phyloP scores from a whole-genome alignment of 2,888 invertebrate species.

The Himalopsyche tibetana region DNA sequence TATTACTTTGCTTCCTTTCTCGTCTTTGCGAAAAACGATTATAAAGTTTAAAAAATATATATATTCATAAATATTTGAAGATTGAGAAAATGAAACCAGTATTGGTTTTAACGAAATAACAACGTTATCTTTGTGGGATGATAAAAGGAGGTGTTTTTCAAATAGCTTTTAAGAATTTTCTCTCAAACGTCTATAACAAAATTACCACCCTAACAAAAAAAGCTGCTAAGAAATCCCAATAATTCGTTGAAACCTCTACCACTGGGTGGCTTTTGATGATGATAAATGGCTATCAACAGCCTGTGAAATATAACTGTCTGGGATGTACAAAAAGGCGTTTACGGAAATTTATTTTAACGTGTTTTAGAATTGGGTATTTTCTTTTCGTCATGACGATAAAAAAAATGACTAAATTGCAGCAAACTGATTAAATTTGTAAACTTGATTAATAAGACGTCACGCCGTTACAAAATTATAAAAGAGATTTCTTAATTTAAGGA shows the following conservation, averaged over 20 bases:
- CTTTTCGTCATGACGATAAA: no score
- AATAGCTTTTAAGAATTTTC: neutral
- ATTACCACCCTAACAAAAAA: neutral
- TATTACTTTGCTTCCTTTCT: no score
- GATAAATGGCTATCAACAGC: neutral
- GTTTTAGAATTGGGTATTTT: no score
- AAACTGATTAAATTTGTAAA: no score
- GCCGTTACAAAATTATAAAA: no score
- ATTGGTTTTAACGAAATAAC: neutral
- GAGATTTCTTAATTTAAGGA: no score
- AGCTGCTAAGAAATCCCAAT: neutral
- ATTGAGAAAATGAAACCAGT: neutral
- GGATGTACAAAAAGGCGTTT: no score
- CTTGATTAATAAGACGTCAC: no score
- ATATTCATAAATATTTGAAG: neutral
- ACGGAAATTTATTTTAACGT: no score
- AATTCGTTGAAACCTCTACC: neutral
- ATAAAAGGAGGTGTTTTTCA: neutral
- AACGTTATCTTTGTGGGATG: neutral
- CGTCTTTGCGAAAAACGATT: neutral
- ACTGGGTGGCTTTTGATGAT: neutral
- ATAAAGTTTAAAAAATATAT: neutral
- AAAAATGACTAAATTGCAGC: no score
- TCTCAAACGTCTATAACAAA: neutral
- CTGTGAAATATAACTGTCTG: no score